Conservation (phyloP, 2,888 invertebrate species). For the Cyaniris semiargus region DNA sequence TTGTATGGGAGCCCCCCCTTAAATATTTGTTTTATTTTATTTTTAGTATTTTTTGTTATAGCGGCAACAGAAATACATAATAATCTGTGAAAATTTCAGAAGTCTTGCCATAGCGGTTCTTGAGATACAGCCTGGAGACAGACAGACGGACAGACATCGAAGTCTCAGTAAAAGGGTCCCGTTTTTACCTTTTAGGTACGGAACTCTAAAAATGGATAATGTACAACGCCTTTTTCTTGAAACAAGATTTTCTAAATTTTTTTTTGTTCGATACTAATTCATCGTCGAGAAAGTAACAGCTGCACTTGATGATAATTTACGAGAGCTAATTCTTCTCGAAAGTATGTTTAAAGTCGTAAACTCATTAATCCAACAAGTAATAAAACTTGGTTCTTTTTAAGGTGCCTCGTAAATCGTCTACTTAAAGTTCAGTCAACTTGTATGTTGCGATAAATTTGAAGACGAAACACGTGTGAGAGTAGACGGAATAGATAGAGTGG, state of each 20-base stretch:
- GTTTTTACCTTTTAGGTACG: too few relatives aligned
- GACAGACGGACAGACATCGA: too few relatives aligned
- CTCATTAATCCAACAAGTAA: slow-evolving; percentile 26
- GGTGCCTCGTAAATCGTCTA: slow-evolving; percentile 22
- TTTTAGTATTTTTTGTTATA: too few relatives aligned
- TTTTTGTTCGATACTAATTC: background rate
- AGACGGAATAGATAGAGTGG: slow-evolving; percentile 1
- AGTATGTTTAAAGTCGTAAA: slow-evolving; percentile 20
- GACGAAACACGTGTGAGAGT: slow-evolving; percentile 23
- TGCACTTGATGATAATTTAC: slow-evolving; percentile 3
- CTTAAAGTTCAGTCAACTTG: slow-evolving; percentile 18
- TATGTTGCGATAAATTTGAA: slow-evolving; percentile 16
- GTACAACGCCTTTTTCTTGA: background rate
- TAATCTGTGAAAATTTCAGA: too few relatives aligned
- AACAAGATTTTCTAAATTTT: background rate
- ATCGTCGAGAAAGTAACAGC: background rate
- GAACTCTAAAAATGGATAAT: too few relatives aligned
- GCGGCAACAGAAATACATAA: too few relatives aligned
- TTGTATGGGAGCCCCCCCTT: too few relatives aligned
- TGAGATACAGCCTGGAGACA: too few relatives aligned
- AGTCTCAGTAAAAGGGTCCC: too few relatives aligned
- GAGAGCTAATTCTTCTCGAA: background rate
- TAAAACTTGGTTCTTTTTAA: background rate
- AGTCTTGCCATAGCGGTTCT: too few relatives aligned
- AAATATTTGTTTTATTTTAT: too few relatives aligned